phyloP scores from a whole-genome alignment of 2,888 invertebrate species.

The Caenorhabditis sulstoni region DNA sequence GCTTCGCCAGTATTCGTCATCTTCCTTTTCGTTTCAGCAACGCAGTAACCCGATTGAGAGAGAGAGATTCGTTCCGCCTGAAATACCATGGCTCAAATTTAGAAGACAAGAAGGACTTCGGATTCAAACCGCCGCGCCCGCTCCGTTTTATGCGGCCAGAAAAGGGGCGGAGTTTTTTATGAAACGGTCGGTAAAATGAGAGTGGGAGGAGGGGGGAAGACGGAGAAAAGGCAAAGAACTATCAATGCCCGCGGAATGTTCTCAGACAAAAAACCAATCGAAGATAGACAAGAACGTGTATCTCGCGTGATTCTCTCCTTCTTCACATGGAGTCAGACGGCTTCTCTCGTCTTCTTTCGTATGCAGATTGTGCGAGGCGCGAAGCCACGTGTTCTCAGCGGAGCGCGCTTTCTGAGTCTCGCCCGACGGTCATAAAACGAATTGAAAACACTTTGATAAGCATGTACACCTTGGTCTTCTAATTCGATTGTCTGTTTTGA shows the following conservation, averaged over 20 bases:
- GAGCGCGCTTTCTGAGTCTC: too few relatives aligned
- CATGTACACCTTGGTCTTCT: too few relatives aligned
- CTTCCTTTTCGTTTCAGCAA: background rate
- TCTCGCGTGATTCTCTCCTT: conserved; percentile 25
- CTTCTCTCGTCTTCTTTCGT: background rate
- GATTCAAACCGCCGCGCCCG: background rate
- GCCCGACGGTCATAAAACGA: too few relatives aligned
- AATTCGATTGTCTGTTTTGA: too few relatives aligned
- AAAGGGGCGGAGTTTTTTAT: conserved; percentile 26
- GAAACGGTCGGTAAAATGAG: conserved; percentile 8
- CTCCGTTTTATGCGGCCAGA: conserved; percentile 26
- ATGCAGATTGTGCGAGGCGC: too few relatives aligned
- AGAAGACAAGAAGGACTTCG: background rate
- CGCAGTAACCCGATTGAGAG: conserved; percentile 3
- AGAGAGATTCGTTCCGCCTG: conserved; percentile 17
- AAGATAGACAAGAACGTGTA: conserved; percentile 18
- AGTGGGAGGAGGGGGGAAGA: background rate
- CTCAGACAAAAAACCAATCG: conserved; percentile 13
- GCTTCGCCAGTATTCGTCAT: conserved; percentile 45
- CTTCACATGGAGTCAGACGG: background rate
- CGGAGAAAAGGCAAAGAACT: conserved; percentile 44
- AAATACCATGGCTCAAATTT: conserved; percentile 18
- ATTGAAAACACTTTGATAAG: too few relatives aligned
- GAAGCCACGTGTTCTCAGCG: conserved; percentile 1
- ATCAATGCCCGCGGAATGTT: conserved; percentile 46